Conservation (phyloP, 2,888 invertebrate genomes). For the Orchesellides sinensis region DNA sequence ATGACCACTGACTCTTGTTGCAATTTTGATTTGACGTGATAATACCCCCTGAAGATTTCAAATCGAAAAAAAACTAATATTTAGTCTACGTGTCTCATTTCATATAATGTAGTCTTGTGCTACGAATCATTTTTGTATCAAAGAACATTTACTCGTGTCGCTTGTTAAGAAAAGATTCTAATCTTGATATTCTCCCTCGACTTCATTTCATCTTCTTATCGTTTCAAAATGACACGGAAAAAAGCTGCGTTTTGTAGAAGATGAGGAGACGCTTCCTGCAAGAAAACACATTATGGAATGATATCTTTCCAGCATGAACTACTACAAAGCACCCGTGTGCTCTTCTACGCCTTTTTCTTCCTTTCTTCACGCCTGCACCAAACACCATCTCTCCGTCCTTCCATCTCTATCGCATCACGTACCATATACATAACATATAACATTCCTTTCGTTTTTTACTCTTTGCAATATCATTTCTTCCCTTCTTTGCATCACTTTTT, state of each 20-base stretch:
- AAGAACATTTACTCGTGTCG: conserved; percentile 49
- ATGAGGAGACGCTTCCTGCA: conserved; percentile 12
- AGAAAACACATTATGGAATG: conserved; percentile 2
- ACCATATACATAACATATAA: not conserved
- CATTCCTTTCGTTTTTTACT: conserved; percentile 16
- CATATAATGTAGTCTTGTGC: not conserved
- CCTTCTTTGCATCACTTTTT: not conserved
- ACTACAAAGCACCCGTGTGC: not conserved
- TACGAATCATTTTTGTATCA: conserved; percentile 1
- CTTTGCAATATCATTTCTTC: conserved; percentile 14
- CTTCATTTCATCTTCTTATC: conserved; percentile 20
- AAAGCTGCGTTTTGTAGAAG: conserved; percentile 13
- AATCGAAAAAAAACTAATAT: conserved; percentile 47
- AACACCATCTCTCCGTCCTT: conserved; percentile 29
- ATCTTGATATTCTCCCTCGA: conserved; percentile 39
- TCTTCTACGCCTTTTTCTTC: not conserved
- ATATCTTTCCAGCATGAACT: not conserved
- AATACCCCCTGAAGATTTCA: conserved; percentile 46
- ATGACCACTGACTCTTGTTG: conserved; percentile 8
- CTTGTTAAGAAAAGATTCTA: conserved; percentile 51
- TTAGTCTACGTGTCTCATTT: conserved; percentile 10
- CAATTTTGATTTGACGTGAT: conserved; percentile 44
- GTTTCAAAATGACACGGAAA: not conserved
- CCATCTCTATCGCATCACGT: conserved; percentile 53
- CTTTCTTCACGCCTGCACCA: conserved; percentile 36